Evolutionary conservation across 2,113 vertebrate species (phyloP), one percentile per base, ranked within the genome.

Genomic region (Zeus faber): DNA sequence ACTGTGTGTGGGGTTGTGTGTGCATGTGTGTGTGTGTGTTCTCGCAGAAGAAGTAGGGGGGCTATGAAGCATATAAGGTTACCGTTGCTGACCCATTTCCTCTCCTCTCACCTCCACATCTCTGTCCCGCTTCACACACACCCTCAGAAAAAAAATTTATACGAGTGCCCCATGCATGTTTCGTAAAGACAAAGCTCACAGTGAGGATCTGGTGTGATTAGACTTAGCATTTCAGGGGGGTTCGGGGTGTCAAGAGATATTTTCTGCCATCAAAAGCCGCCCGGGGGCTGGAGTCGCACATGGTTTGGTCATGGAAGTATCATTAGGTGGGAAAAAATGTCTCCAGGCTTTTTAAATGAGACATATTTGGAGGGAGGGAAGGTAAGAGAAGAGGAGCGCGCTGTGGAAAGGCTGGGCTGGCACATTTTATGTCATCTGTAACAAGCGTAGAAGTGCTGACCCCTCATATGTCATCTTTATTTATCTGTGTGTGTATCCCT

Each of bases 61-160:
- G 61, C 79, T 81, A 76, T 70, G 72, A 77, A 74, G 72, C 63
- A 81, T 77, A 79, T 80, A 80, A 65, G 70, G 70, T 85, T 83
- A 62, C 75, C 52, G 58, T 67, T 47, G 70, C 70, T 83, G 80
- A 82, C 77, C 75, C 72, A 83, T 74, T 82, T 83, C 49, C 58
- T 11, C 11, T 59, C 70, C 67, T 65, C 66, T 61, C 57, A 25
- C 49, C 70, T 70, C 62, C 70, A 76, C 75, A 67, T 75, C 74
- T 62, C 66, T 70, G 62, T 67, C 67, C 74, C 67, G 56, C 51
- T 47, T 41, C 44, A 44, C 44, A 58, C 63, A 63, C 55, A 62
- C 70, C 61, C 18, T 33, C n/a, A n/a, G n/a, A n/a, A n/a, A n/a
- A n/a, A n/a, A n/a, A n/a, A n/a, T n/a, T n/a, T n/a, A n/a, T n/a